Conservation (phyloP, 2,113 vertebrate species). For the Ibidorhyncha struthersii region DNA sequence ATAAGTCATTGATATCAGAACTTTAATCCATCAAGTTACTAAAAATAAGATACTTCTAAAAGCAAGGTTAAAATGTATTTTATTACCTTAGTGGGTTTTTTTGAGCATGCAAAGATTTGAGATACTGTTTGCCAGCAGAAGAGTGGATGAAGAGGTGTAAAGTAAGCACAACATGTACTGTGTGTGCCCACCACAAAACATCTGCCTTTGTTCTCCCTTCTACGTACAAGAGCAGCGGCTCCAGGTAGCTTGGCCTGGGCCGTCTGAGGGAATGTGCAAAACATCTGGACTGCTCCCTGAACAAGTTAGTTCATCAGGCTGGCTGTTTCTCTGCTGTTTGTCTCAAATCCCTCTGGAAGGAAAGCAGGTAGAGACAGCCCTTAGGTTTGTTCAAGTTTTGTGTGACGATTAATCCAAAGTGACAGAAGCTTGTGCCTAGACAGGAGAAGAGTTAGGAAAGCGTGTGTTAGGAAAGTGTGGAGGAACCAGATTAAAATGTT, state of each 20-base stretch:
- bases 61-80: background rate
- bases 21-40: background rate
- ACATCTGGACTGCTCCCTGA: background rate
- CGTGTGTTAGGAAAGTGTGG: no score
- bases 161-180: accelerated
- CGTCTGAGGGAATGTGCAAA: background rate
- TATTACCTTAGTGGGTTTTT: background rate
- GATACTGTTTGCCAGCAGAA: background rate
- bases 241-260: background rate
- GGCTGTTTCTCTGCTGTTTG: background rate
- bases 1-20: background rate
- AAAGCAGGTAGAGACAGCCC: background rate
- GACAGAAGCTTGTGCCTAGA: background rate
- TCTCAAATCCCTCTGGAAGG: background rate
- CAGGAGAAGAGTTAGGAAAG: background rate
- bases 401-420: accelerated
- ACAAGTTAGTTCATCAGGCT: background rate
- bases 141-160: background rate
- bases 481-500: background rate
- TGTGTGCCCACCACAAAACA: background rate
- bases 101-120: background rate
- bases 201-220: background rate
- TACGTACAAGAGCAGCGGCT: background rate
- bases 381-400: background rate
- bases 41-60: background rate